Base-by-base conservation (phyloP, 2,797 vertebrate species). In the Onychomys leucogaster region DNA sequence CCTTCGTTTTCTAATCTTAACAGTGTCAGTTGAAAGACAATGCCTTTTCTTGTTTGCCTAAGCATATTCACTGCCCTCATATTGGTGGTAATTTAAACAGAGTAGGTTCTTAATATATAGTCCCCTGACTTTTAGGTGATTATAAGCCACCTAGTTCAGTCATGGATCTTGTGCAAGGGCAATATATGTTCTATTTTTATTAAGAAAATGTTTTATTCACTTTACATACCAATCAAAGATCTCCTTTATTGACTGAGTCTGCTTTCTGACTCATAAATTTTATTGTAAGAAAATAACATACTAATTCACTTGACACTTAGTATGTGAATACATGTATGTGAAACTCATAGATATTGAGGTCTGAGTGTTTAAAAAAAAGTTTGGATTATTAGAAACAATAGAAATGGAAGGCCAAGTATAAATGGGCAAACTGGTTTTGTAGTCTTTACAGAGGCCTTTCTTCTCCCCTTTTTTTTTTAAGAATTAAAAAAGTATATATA, bases 251-350 rank as follows among this genome's bases (percentile, higher is more conserved):
- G 27, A 46, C 27, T 49, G 34, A 59, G 21, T 37, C n/a, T 12
- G 0, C 34, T 37, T 6, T 81, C n/a, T 37, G 52, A 5, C 34
- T 55, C 34, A 37, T 37, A 11, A 37, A 25, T 57, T n/a, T 80
- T 89, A 37, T 94, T 95, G 90, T 93, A 57, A 86, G 29, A 67
- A 52, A 32, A 82, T 76, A 93, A 71, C 59, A 9, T 37, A 65
- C 92, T 76, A 76, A 1, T 78, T 25, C 2, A 55, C 2, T 65
- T 85, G 32, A 61, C 13, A 57, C 14, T 71, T 9, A 19, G 10
- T 63, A 43, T n/a, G n/a, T 65, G 11, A 52, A 23, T 41, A 0
- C 16, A 49, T 57, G 23, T 65, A 73, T 34, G 1, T 21, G 59
- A 95, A 41, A 84, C 57, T 63, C 37, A 63, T 63, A 16, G 37